Evolutionary conservation across 2,797 vertebrate genomes (phyloP).

Genomic region (Phrynocephalus forsythii): DNA sequence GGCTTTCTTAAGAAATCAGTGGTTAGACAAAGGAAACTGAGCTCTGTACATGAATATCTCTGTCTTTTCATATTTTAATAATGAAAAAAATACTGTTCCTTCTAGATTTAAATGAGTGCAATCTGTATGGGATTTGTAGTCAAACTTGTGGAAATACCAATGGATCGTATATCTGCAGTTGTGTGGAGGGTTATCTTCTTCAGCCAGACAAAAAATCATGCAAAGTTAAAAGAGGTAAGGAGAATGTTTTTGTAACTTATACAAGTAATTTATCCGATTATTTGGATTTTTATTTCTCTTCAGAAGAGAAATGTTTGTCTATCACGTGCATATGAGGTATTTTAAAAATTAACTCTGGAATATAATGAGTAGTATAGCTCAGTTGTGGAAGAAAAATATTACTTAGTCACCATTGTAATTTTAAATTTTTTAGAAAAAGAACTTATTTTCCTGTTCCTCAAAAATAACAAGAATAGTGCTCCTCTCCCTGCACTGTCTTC

Average conservation of each 20-base stretch:
- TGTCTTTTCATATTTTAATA: slow-evolving; percentile 65
- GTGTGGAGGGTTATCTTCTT: slow-evolving; percentile 92
- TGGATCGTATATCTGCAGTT: slow-evolving; percentile 93
- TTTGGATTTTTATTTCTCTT: background rate
- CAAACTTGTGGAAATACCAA: slow-evolving; percentile 92
- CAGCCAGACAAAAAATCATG: slow-evolving; percentile 92
- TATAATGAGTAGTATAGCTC: background rate
- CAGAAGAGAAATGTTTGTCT: background rate
- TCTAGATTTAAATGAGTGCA: slow-evolving; percentile 95
- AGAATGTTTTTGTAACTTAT: background rate
- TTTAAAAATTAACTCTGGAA: background rate
- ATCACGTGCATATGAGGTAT: background rate
- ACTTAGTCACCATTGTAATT: background rate
- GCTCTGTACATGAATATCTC: background rate
- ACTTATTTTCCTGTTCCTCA: background rate
- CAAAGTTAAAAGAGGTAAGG: slow-evolving; percentile 94
- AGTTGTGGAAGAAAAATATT: background rate
- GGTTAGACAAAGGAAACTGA: background rate
- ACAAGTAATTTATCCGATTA: background rate
- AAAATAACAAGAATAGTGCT: background rate
- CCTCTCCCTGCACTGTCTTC: background rate
- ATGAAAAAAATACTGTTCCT: slow-evolving; percentile 76
- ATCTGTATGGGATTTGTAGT: slow-evolving; percentile 91
- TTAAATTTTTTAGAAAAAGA: background rate
- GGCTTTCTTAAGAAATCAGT: background rate